Evolutionary conservation across 2,797 vertebrate species (phyloP).

Genomic region (Neosilurus hyrtlii): DNA sequence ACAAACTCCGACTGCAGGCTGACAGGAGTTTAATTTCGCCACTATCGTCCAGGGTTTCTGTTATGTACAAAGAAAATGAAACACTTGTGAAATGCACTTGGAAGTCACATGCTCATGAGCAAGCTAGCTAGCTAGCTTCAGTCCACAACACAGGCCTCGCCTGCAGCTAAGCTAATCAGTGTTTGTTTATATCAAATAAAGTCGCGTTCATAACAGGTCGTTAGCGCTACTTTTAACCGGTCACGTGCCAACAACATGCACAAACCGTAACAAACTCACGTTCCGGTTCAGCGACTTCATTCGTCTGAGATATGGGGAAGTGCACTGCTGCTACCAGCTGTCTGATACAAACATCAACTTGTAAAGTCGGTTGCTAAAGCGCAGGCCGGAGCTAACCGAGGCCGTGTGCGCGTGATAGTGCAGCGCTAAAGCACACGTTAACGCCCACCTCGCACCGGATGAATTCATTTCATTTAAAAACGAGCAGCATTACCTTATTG

Average conservation of each 20-base stretch:
- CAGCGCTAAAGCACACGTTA: slow-evolving; percentile 14
- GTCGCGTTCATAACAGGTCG: background rate
- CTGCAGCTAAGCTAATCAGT: background rate
- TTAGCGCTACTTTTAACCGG: background rate
- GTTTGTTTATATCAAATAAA: background rate
- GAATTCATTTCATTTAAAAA: background rate
- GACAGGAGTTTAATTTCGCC: too few relatives aligned
- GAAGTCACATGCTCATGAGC: background rate
- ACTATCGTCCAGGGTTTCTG: background rate
- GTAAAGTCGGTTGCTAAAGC: background rate
- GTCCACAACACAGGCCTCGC: background rate
- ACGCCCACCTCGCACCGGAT: slow-evolving; percentile 27
- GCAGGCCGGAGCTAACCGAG: slow-evolving; percentile 14
- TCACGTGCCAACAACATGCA: too few relatives aligned
- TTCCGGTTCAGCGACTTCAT: background rate
- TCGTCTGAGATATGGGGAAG: background rate
- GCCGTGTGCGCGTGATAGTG: background rate
- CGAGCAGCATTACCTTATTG: slow-evolving; percentile 11
- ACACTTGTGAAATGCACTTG: background rate
- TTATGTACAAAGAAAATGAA: background rate
- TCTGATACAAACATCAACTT: background rate
- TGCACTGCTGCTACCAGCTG: background rate
- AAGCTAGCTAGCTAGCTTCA: background rate
- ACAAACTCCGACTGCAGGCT: background rate
- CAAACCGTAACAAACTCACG: background rate